A percentile compares a stretch with the other conserved stretches of the same genome.
These are phyloP conservation scores for Hymenochirus boettgeri DNA, from an alignment of 2,113 vertebrate species.

Conservation along the genomic window DNA sequence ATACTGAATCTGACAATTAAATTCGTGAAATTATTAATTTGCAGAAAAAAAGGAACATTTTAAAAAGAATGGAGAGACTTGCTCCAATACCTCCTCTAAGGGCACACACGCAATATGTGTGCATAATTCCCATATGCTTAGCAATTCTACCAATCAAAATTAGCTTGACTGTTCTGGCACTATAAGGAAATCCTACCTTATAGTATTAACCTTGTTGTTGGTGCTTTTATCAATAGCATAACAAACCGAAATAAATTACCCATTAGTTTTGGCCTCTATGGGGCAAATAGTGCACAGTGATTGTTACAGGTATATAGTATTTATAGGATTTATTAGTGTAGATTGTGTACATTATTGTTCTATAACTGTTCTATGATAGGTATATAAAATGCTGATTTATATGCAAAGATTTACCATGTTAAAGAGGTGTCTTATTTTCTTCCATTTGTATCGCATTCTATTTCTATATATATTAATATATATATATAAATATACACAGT, in stretches of 20 bases:
- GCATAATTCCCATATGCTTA: too few relatives aligned
- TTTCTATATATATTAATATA: slow-evolving; percentile 59
- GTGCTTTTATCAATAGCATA: slow-evolving; percentile 56
- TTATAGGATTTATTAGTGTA: slow-evolving; percentile 81
- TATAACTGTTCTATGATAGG: slow-evolving; percentile 71
- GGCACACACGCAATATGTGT: too few relatives aligned
- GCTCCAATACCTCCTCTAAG: too few relatives aligned
- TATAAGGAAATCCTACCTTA: slow-evolving; percentile 45
- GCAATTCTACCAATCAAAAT: too few relatives aligned
- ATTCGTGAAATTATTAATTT: too few relatives aligned
- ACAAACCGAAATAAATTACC: slow-evolving; percentile 52
- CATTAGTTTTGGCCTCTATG: slow-evolving; percentile 57
- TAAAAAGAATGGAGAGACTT: too few relatives aligned
- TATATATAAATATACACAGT: slow-evolving; percentile 58
- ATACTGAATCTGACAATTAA: too few relatives aligned
- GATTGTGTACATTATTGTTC: slow-evolving; percentile 85
- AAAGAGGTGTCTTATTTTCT: slow-evolving; percentile 77
- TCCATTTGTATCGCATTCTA: slow-evolving; percentile 82
- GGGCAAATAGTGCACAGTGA: slow-evolving; percentile 62
- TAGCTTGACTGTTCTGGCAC: too few relatives aligned
- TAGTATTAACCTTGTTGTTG: slow-evolving; percentile 55
- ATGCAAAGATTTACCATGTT: slow-evolving; percentile 79
- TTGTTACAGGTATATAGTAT: slow-evolving; percentile 71
- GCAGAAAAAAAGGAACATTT: too few relatives aligned
- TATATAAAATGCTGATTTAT: slow-evolving; percentile 83